Conservation (phyloP, 1,140 invertebrate genomes). For the Aplysia californica region DNA sequence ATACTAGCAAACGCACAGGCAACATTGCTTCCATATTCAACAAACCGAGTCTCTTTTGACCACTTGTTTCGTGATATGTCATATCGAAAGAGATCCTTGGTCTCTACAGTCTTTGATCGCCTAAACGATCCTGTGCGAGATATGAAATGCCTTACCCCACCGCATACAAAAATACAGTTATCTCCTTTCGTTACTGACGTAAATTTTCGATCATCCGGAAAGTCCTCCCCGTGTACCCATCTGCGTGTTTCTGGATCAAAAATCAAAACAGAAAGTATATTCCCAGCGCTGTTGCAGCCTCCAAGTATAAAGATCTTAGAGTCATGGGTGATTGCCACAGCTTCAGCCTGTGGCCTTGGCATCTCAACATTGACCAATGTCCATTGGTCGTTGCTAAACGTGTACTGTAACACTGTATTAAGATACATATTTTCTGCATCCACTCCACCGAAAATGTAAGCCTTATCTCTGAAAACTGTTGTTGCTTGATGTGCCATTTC, state of each 20-base stretch:
- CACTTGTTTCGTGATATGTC: background rate
- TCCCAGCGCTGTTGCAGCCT: background rate
- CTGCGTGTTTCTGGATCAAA: background rate
- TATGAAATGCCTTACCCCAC: background rate
- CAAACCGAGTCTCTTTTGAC: background rate
- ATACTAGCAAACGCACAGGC: background rate
- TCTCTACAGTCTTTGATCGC: background rate
- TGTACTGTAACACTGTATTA: background rate
- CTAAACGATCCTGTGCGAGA: background rate
- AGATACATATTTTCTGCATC: background rate
- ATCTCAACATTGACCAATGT: background rate
- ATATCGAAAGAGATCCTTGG: background rate
- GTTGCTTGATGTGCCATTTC: constrained; percentile 48
- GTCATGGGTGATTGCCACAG: background rate
- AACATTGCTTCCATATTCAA: background rate
- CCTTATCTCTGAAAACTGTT: constrained; percentile 22
- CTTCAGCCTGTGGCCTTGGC: background rate
- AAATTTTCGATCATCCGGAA: constrained; percentile 2
- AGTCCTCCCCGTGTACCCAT: background rate
- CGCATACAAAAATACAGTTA: background rate
- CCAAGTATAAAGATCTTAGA: background rate
- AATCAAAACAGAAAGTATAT: background rate
- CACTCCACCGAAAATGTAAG: background rate
- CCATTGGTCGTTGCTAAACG: background rate
- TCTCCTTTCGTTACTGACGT: background rate